Percentiles rank a stretch among this genome's conserved stretches.
Evolutionary conservation across 2,797 vertebrate genomes (phyloP).

Genomic region (Sphaeramia orbicularis): DNA sequence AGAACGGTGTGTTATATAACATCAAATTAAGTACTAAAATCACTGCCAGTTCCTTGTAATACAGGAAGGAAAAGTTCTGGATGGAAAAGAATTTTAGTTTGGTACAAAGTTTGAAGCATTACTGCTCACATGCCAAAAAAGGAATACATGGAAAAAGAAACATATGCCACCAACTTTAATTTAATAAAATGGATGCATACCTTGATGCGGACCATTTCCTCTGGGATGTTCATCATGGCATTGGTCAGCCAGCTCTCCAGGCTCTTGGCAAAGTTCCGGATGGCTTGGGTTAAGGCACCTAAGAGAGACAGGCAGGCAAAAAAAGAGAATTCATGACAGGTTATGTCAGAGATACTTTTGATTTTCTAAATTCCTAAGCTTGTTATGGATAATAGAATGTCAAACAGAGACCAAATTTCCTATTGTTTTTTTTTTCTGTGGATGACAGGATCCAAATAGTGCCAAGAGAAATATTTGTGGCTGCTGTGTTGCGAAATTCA

Average conservation of each 20-base stretch:
- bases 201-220: slow-evolving; percentile 97
- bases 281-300: slow-evolving; percentile 99
- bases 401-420: neutral
- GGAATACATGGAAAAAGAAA: neutral
- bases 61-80: neutral
- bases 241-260: slow-evolving; percentile 96
- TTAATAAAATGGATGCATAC: slow-evolving; percentile 57
- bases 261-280: slow-evolving; percentile 97
- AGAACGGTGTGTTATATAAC: neutral
- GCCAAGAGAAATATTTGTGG: neutral
- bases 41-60: neutral
- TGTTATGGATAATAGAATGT: neutral
- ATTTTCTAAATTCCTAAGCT: neutral
- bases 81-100: neutral
- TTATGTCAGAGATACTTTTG: neutral
- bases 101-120: neutral
- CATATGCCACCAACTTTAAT: neutral
- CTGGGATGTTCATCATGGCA: slow-evolving; percentile 96
- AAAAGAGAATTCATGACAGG: neutral
- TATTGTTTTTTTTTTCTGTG: neutral
- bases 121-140: neutral
- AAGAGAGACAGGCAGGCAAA: neutral
- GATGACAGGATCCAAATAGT: neutral
- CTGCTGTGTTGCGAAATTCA: neutral
- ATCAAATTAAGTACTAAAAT: neutral